Percentiles rank a stretch among this genome's conserved stretches.
Conservation (phyloP, 2,888 invertebrate species). For the Temnothorax ravouxi region DNA sequence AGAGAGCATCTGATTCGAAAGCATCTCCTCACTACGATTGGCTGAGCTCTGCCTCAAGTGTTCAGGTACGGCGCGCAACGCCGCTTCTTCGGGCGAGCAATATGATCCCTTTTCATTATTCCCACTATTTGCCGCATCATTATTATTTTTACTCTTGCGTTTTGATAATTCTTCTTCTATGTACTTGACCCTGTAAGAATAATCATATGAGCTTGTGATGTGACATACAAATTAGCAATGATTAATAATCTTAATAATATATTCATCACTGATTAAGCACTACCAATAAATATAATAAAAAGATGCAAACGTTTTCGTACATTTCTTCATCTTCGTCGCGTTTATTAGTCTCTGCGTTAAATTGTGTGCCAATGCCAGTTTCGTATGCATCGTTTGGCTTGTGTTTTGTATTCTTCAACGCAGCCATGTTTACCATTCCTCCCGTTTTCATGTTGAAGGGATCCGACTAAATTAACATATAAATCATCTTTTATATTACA, state of each 20-base stretch:
- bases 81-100: slow-evolving; percentile 96
- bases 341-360: slow-evolving; percentile 99
- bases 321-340: slow-evolving; percentile 99
- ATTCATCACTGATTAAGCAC: not conserved
- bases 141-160: slow-evolving; percentile 90
- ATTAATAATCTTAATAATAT: not conserved
- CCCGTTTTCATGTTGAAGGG: slow-evolving; percentile 93
- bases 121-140: slow-evolving; percentile 81
- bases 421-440: slow-evolving; percentile 96
- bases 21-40: slow-evolving; percentile 98
- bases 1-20: slow-evolving; percentile 99
- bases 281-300: slow-evolving; percentile 20
- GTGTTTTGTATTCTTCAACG: slow-evolving; percentile 92
- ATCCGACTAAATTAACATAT: slow-evolving; percentile 88
- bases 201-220: not conserved
- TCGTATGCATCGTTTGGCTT: slow-evolving; percentile 97
- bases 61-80: slow-evolving; percentile 95
- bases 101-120: slow-evolving; percentile 88
- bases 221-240: not conserved
- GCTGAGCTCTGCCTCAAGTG: slow-evolving; percentile 95
- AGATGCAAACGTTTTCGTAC: slow-evolving; percentile 87
- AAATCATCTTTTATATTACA: not conserved
- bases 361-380: slow-evolving; percentile 97
- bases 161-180: slow-evolving; percentile 96
- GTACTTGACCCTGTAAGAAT: slow-evolving; percentile 89